These are phyloP conservation scores for Arion vulgaris DNA, from an alignment of 1,140 invertebrate genomes.

Conservation along the genomic window DNA sequence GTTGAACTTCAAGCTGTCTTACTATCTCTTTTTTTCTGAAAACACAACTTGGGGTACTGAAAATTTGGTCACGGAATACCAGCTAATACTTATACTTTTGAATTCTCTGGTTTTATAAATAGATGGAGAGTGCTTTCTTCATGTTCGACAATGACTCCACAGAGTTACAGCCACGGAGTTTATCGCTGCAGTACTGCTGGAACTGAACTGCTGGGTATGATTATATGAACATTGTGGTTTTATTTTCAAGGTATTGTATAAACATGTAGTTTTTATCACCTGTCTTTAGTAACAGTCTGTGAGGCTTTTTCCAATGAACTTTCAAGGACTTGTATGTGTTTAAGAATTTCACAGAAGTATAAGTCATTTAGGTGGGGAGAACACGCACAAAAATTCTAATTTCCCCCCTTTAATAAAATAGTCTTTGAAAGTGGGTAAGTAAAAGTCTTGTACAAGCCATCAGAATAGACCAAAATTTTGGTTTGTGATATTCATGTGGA, in stretches of 20 bases:
- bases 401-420: neutral
- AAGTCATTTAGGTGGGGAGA: neutral
- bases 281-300: neutral
- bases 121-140: constrained; percentile 39
- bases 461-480: neutral
- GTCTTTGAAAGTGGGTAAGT: neutral
- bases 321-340: neutral
- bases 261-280: neutral
- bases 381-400: neutral
- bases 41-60: neutral
- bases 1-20: too few relatives aligned
- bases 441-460: neutral
- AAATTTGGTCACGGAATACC: neutral
- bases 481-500: neutral
- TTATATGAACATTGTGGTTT: constrained; percentile 31
- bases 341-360: neutral
- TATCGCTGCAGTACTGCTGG: constrained; percentile 29
- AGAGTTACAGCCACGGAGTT: constrained; percentile 24
- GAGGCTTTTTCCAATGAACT: neutral
- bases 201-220: constrained; percentile 37
- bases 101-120: constrained; percentile 37
- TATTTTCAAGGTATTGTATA: constrained; percentile 40
- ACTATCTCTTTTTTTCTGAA: neutral
- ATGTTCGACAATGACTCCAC: constrained; percentile 30
- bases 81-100: constrained; percentile 36